A percentile compares a stretch with the other conserved stretches of the same genome.
Conservation (phyloP, 2,888 invertebrate genomes). For the Rhodophaea formosa region DNA sequence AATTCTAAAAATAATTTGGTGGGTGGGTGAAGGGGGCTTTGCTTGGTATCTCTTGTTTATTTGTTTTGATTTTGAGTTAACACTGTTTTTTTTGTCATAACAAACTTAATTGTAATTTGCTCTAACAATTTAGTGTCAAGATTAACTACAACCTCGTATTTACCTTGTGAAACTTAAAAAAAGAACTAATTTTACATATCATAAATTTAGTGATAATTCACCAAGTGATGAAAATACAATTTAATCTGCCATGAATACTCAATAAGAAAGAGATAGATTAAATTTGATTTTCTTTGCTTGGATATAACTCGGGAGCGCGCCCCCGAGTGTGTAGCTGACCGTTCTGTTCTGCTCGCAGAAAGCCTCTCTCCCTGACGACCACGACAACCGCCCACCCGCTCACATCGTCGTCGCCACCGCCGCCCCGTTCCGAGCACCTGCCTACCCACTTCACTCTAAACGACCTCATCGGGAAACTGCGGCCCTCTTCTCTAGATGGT, state of each 20-base stretch:
- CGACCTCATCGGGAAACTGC: conserved; percentile 79
- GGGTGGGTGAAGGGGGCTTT: conserved; percentile 82
- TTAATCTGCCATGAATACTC: neutral
- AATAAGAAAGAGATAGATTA: neutral
- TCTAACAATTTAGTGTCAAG: neutral
- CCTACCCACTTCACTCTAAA: conserved; percentile 78
- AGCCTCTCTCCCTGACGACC: conserved; percentile 79
- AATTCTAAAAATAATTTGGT: conserved; percentile 72
- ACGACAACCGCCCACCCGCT: conserved; percentile 80
- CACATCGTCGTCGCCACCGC: conserved; percentile 79
- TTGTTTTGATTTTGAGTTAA: conserved; percentile 28
- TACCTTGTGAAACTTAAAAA: no score
- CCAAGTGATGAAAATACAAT: conserved; percentile 12
- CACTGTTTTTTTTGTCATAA: conserved; percentile 7
- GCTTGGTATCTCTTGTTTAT: conserved; percentile 78
- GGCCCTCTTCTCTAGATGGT: conserved; percentile 75
- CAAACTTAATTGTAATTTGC: conserved; percentile 4
- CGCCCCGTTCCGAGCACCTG: conserved; percentile 77
- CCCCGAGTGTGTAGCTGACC: conserved; percentile 61
- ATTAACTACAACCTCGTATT: no score
- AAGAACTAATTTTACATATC: neutral
- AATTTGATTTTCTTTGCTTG: conserved; percentile 16
- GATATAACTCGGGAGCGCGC: conserved; percentile 38
- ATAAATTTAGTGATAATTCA: neutral
- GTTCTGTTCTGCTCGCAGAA: conserved; percentile 65